phyloP scores from a whole-genome alignment of 2,888 invertebrate species.

The Marronus borbonicus region DNA sequence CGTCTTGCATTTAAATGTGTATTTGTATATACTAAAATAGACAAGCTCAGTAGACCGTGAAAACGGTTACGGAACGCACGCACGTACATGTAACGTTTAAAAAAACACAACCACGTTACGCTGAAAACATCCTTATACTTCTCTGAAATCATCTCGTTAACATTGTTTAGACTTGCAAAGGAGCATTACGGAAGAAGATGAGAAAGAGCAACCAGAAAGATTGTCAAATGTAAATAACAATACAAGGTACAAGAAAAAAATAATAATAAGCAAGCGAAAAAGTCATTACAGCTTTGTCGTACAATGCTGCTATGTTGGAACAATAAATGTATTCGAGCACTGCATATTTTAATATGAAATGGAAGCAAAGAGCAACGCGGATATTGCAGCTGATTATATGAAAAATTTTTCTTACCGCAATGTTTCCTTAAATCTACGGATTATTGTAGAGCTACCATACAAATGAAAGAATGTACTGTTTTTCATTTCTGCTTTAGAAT shows the following conservation, averaged over 20 bases:
- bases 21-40: conserved; percentile 18
- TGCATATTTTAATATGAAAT: no score
- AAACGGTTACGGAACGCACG: neutral
- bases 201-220: neutral
- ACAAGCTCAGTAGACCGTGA: neutral
- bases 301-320: no score
- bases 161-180: conserved; percentile 27
- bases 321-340: no score
- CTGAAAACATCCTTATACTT: neutral
- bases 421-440: no score
- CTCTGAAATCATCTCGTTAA: conserved; percentile 6
- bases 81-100: conserved; percentile 9
- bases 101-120: neutral
- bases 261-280: no score
- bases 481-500: no score
- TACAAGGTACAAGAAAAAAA: neutral
- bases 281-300: no score
- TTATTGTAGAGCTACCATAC: no score
- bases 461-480: no score
- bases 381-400: no score
- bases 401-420: no score
- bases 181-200: neutral
- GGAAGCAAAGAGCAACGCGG: no score
- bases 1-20: neutral
- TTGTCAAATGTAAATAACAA: neutral